Percentiles rank a stretch among this genome's conserved stretches.
Evolutionary conservation across 2,888 invertebrate genomes (phyloP).

Genomic region (Mellilla xanthometata): DNA sequence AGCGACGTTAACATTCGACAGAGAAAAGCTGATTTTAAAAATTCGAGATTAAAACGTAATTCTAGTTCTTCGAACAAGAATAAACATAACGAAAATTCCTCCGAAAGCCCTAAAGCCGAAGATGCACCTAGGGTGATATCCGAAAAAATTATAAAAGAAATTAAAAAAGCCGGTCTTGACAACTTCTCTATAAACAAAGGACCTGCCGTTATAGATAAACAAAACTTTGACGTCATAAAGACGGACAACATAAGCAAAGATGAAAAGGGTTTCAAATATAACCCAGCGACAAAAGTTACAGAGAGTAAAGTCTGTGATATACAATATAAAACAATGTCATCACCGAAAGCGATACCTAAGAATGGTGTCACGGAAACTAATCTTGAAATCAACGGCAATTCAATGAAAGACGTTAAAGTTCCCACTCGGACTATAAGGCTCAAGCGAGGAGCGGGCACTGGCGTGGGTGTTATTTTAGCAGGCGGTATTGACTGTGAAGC

Average conservation of each 20-base stretch:
- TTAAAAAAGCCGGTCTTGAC: slow-evolving; percentile 60
- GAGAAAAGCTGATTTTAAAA: slow-evolving; percentile 73
- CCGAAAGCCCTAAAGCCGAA: slow-evolving; percentile 57
- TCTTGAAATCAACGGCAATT: slow-evolving; percentile 30
- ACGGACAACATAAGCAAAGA: slow-evolving; percentile 37
- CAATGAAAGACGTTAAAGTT: slow-evolving; percentile 41
- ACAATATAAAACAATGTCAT: slow-evolving; percentile 35
- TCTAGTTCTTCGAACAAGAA: slow-evolving; percentile 64
- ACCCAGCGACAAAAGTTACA: slow-evolving; percentile 36
- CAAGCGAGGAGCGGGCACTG: slow-evolving; percentile 77
- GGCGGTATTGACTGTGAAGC: slow-evolving; percentile 96
- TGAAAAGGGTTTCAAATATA: slow-evolving; percentile 38
- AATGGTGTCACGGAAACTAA: slow-evolving; percentile 26
- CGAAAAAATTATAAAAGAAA: slow-evolving; percentile 64
- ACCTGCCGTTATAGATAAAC: slow-evolving; percentile 38
- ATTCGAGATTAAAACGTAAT: slow-evolving; percentile 71
- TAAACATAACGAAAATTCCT: slow-evolving; percentile 57
- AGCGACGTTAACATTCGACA: slow-evolving; percentile 67
- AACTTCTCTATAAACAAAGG: slow-evolving; percentile 44
- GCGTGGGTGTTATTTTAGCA: slow-evolving; percentile 93
- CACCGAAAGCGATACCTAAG: slow-evolving; percentile 33
- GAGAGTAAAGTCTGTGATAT: slow-evolving; percentile 27
- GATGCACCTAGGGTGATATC: slow-evolving; percentile 59
- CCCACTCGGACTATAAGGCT: slow-evolving; percentile 58
- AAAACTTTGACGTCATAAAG: slow-evolving; percentile 36